Conservation (phyloP, 2,113 vertebrate genomes). For the Fulmarus glacialis region DNA sequence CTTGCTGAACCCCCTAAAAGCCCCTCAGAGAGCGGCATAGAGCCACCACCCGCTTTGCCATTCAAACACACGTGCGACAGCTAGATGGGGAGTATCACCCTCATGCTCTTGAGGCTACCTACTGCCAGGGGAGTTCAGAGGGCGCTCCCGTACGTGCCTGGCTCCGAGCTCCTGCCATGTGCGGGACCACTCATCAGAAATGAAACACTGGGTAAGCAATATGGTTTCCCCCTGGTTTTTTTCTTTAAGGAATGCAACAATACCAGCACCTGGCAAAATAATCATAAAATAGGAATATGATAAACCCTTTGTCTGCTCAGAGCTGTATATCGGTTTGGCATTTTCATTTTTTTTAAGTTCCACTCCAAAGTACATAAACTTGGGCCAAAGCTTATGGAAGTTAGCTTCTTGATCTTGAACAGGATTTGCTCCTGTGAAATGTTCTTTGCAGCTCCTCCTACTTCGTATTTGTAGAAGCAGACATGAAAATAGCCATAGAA, state of each 20-base stretch:
- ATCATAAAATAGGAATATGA: not conserved
- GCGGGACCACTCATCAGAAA: not conserved
- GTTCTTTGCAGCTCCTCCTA: not conserved
- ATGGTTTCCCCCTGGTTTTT: not conserved
- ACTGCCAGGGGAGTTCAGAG: not conserved
- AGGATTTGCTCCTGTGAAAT: not conserved
- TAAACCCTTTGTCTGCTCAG: not conserved
- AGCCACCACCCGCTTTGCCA: not conserved
- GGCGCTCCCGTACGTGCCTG: accelerated
- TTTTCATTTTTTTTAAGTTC: not conserved
- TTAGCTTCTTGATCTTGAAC: not conserved
- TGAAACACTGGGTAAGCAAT: not conserved
- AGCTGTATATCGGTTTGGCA: not conserved
- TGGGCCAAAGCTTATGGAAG: not conserved
- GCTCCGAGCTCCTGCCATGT: accelerated
- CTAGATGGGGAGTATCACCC: not conserved
- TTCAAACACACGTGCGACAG: accelerated
- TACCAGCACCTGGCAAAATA: not conserved
- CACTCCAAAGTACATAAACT: not conserved
- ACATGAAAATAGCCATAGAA: not conserved
- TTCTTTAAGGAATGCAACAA: conserved; percentile 30
- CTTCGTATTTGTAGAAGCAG: not conserved
- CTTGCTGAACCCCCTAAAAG: not conserved
- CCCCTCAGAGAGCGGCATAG: not conserved
- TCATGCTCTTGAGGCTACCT: not conserved